These are phyloP conservation scores for Chlamydotis undulata DNA, from an alignment of 2,113 vertebrate species.

Conservation along the genomic window DNA sequence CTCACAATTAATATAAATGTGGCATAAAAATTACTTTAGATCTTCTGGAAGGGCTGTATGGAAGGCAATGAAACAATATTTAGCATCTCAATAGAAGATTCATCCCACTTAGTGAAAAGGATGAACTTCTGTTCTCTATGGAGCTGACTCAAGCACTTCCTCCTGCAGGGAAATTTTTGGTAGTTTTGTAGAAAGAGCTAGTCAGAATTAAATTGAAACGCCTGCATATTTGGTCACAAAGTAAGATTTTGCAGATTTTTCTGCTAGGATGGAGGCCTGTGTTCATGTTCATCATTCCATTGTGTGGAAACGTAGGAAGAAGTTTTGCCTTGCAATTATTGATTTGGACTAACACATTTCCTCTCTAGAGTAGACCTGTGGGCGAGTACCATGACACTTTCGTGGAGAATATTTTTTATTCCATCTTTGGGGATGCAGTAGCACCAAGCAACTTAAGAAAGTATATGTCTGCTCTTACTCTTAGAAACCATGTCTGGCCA, in stretches of 20 bases:
- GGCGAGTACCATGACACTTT: background rate
- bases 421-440: background rate
- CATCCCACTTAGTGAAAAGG: slow-evolving; percentile 29
- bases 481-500: background rate
- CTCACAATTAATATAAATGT: slow-evolving; percentile 16
- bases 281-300: background rate
- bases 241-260: background rate
- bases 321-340: background rate
- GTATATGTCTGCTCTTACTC: background rate
- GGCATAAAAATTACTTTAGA: slow-evolving; percentile 21
- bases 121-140: slow-evolving; percentile 40
- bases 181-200: background rate
- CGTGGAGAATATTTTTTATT: background rate
- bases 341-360: background rate
- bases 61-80: slow-evolving; percentile 34
- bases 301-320: background rate
- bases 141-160: slow-evolving; percentile 59
- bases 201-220: background rate
- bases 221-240: background rate
- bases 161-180: background rate
- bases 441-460: background rate
- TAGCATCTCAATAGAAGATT: slow-evolving; percentile 61
- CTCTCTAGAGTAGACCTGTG: background rate
- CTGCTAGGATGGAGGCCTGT: background rate
- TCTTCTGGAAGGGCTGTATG: background rate